Evolutionary conservation across 1,140 invertebrate genomes (phyloP).

Genomic region (Mycetomoellerius zeteki): DNA sequence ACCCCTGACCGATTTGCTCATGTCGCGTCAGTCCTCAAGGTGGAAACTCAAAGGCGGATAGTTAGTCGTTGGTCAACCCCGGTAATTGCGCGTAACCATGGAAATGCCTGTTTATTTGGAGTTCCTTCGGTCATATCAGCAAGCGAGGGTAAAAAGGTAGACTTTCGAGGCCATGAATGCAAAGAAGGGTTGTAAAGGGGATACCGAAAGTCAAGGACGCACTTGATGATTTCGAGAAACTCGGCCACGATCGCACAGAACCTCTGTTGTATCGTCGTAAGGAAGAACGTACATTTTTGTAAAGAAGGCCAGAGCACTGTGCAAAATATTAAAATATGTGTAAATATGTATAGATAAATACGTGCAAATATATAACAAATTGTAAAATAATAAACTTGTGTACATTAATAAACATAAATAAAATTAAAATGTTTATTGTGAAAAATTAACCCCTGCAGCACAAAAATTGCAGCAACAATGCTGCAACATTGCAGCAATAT

Average conservation of each 20-base stretch:
- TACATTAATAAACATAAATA: neutral
- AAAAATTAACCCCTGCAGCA: no score
- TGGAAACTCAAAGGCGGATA: slow-evolving; percentile 77
- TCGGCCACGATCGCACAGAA: slow-evolving; percentile 66
- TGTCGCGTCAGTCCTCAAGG: slow-evolving; percentile 72
- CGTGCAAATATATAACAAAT: neutral
- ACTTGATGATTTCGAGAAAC: slow-evolving; percentile 74
- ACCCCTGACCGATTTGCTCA: slow-evolving; percentile 75
- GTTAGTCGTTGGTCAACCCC: slow-evolving; percentile 78
- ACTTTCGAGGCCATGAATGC: slow-evolving; percentile 78
- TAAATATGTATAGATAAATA: neutral
- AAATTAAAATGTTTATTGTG: neutral
- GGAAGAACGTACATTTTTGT: neutral
- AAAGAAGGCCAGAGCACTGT: no score
- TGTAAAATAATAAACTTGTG: neutral
- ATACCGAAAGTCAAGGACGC: slow-evolving; percentile 80
- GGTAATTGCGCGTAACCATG: slow-evolving; percentile 82
- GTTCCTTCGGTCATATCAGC: slow-evolving; percentile 72
- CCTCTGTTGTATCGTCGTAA: slow-evolving; percentile 12
- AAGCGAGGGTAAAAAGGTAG: slow-evolving; percentile 70
- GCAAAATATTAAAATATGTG: neutral
- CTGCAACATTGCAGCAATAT: no score
- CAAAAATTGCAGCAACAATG: no score
- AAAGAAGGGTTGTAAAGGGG: slow-evolving; percentile 80
- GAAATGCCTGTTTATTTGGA: slow-evolving; percentile 83